Evolutionary conservation across 2,888 invertebrate genomes (phyloP).

Genomic region (Opisthograptis luteolata): DNA sequence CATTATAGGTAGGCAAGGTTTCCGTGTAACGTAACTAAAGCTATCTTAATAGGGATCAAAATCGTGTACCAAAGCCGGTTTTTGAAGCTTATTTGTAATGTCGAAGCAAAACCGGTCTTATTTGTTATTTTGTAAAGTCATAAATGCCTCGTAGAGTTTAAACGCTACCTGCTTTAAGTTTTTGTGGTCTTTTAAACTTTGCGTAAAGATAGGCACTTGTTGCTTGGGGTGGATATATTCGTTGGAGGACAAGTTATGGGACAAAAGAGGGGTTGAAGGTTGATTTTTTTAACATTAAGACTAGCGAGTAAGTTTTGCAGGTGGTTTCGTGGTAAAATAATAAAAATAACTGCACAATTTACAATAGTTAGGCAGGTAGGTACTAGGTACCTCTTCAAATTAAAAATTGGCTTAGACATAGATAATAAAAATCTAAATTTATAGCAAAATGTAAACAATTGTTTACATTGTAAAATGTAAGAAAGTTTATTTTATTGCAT

Average conservation of each 20-base stretch:
- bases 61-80: constrained; percentile 51
- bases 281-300: constrained; percentile 17
- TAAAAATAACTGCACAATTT: too few species aligned
- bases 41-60: constrained; percentile 55
- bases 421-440: too few species aligned
- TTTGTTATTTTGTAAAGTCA: constrained; percentile 61
- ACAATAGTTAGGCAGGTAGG: too few species aligned
- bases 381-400: too few species aligned
- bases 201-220: constrained; percentile 80
- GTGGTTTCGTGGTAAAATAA: not conserved
- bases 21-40: constrained; percentile 43
- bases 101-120: constrained; percentile 70
- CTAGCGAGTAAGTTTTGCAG: not conserved
- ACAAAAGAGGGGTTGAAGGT: constrained; percentile 35
- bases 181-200: constrained; percentile 75
- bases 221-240: constrained; percentile 67
- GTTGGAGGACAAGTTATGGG: constrained; percentile 37
- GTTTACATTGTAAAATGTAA: too few species aligned
- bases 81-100: constrained; percentile 50
- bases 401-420: too few species aligned
- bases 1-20: constrained; percentile 13
- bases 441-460: too few species aligned
- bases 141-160: constrained; percentile 60
- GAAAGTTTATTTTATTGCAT: too few species aligned
- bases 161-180: constrained; percentile 74